These are phyloP conservation scores for Pseudoips prasinana DNA, from an alignment of 2,888 invertebrate species.

Conservation along the genomic window DNA sequence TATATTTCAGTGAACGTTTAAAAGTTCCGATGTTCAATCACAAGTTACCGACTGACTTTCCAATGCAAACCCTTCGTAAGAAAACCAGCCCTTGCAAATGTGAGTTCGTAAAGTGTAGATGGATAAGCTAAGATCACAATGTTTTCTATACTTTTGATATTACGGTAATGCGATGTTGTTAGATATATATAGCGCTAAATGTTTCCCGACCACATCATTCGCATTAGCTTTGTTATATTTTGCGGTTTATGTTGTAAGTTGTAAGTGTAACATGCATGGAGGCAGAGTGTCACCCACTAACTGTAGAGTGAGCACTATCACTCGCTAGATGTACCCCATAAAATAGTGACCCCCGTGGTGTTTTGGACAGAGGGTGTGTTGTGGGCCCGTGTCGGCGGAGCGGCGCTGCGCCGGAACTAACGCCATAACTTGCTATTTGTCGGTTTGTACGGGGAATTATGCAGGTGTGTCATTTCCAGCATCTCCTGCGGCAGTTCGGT, in stretches of 20 bases:
- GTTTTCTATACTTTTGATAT: slow-evolving; percentile 43
- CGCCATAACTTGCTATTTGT: slow-evolving; percentile 64
- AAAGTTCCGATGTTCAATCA: slow-evolving; percentile 79
- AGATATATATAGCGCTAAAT: slow-evolving; percentile 72
- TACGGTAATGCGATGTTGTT: slow-evolving; percentile 55
- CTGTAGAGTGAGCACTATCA: slow-evolving; percentile 39
- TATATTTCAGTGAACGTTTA: slow-evolving; percentile 67
- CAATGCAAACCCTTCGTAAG: slow-evolving; percentile 96
- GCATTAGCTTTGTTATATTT: slow-evolving; percentile 69
- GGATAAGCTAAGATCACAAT: slow-evolving; percentile 41
- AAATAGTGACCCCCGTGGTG: slow-evolving; percentile 66
- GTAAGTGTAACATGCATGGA: slow-evolving; percentile 69
- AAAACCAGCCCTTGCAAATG: slow-evolving; percentile 97
- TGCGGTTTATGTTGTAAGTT: slow-evolving; percentile 68
- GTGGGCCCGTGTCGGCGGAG: slow-evolving; percentile 56
- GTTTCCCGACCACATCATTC: slow-evolving; percentile 55
- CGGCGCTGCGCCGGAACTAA: slow-evolving; percentile 53
- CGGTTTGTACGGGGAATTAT: slow-evolving; percentile 71
- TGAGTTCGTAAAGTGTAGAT: slow-evolving; percentile 83
- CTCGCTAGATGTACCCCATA: slow-evolving; percentile 61
- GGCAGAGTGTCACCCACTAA: slow-evolving; percentile 55
- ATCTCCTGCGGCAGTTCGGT: slow-evolving; percentile 80
- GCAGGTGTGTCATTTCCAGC: slow-evolving; percentile 83
- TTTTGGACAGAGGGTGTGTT: slow-evolving; percentile 79
- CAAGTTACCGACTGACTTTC: slow-evolving; percentile 81